Conservation (phyloP, 1,140 invertebrate genomes). For the Ylistrum balloti region DNA sequence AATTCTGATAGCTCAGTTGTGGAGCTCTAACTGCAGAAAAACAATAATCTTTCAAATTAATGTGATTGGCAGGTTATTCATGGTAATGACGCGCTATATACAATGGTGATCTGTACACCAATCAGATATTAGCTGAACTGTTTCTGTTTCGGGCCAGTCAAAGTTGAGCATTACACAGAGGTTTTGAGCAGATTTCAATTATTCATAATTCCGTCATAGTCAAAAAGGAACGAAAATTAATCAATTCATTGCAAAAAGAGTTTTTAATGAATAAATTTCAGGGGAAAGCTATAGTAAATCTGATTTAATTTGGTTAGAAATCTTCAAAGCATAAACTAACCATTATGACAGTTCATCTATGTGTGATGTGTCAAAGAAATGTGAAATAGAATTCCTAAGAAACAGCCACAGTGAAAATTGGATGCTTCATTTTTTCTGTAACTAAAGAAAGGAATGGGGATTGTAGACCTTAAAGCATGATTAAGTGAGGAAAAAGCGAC, state of each 20-base stretch:
- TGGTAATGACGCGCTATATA: neutral
- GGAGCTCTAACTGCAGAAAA: neutral
- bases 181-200: neutral
- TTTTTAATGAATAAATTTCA: neutral
- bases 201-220: neutral
- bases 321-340: neutral
- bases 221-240: neutral
- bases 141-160: neutral
- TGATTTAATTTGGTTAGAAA: neutral
- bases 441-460: neutral
- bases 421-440: neutral
- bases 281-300: neutral
- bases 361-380: neutral
- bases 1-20: neutral
- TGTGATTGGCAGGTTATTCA: neutral
- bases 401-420: neutral
- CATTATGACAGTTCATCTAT: neutral
- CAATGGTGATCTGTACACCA: neutral
- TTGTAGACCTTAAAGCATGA: neutral
- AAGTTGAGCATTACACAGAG: neutral
- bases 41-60: neutral
- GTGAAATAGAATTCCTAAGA: neutral
- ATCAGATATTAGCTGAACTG: neutral
- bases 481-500: neutral
- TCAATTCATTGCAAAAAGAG: neutral